Base-by-base conservation (phyloP, 2,797 vertebrate species). In the Chelon labrosus region DNA sequence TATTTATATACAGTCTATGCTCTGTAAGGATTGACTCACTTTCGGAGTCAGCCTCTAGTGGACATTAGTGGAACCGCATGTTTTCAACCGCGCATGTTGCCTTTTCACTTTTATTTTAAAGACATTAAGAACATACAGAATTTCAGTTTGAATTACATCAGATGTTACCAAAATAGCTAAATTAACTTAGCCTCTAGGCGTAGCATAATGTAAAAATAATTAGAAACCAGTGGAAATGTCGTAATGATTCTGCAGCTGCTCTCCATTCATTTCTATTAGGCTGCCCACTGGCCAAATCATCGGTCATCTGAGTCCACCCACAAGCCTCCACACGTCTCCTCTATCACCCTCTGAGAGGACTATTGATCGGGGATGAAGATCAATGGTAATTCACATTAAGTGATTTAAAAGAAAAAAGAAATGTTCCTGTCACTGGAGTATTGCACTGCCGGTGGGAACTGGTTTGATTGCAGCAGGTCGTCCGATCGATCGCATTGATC, bases 311-410 rank as follows among this genome's bases (percentile, higher is more conserved):
- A 3, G 9, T 69, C 58, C 67, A 61, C 39, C 55, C 64, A 54
- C 22, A 1, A 39, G 55, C 46, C 41, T 50, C 49, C 35, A 7
- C 5, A 10, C 5, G 46, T 38, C 25, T 41, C 41, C 70, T 61
- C 44, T 50, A 65, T 54, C 49, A 57, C n/a, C 61, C 57, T 44
- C 62, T 41, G 44, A 67, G 57, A 79, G 69, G 77, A 41, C 46
- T 75, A 84, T 87, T 71, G 82, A 85, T 70, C 62, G 65, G 25
- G 4, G 51, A 27, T n/a, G 10, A 41, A 16, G 38, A 70, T 80
- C 85, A 64, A 85, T 87, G 41, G 0, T 5, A 42, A 66, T 27
- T 79, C 55, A 52, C 22, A 70, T 79, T 64, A 71, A 71, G 39
- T 64, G 69, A 67, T 81, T 80, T 82, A 35, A 63, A 55, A 46